A percentile compares a stretch with the other conserved stretches of the same genome.
These are phyloP conservation scores for Isurus oxyrinchus DNA, from an alignment of 2,113 vertebrate genomes.

Conservation along the genomic window DNA sequence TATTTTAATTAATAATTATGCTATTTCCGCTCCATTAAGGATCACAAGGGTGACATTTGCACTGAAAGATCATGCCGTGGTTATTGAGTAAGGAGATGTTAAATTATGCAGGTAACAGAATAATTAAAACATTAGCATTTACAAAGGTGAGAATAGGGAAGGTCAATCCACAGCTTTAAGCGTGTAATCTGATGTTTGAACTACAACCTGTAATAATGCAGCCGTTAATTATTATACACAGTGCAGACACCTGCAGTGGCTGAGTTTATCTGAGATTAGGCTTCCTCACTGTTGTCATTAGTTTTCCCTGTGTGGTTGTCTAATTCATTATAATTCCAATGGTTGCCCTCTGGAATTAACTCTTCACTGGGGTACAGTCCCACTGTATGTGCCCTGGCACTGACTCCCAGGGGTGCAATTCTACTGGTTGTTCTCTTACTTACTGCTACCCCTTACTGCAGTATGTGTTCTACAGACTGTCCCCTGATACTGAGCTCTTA, in stretches of 20 bases:
- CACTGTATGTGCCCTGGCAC: background rate
- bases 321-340: background rate
- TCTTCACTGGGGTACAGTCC: background rate
- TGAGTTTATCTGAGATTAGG: background rate
- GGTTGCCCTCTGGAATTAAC: background rate
- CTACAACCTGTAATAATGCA: background rate
- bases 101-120: constrained; percentile 30
- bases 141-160: constrained; percentile 14
- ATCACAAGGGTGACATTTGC: constrained; percentile 18
- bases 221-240: background rate
- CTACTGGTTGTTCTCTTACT: background rate
- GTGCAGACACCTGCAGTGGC: background rate
- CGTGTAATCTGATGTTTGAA: background rate
- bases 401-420: background rate
- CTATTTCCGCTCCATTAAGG: constrained; percentile 20
- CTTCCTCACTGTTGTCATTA: background rate
- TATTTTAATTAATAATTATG: constrained; percentile 33
- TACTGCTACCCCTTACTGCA: background rate
- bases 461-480: background rate
- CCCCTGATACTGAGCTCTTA: background rate
- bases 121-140: constrained; percentile 34
- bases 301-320: background rate
- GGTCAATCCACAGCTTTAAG: background rate
- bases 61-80: constrained; percentile 17
- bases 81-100: constrained; percentile 28